A percentile compares a stretch with the other conserved stretches of the same genome.
These are phyloP conservation scores for Clinocottus analis DNA, from an alignment of 2,113 vertebrate species.

Conservation along the genomic window DNA sequence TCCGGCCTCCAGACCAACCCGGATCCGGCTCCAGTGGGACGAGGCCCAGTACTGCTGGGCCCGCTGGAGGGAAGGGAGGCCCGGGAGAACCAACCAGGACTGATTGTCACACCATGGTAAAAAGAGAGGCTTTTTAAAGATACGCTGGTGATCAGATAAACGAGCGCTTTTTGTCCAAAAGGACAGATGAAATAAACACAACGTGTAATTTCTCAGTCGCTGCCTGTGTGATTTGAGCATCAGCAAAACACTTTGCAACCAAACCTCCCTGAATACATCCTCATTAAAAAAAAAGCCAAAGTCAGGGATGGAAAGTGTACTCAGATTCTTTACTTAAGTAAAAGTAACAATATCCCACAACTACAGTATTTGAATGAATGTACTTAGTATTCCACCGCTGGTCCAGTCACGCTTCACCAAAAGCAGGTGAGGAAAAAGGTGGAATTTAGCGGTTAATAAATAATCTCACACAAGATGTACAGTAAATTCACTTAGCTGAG, in stretches of 20 bases:
- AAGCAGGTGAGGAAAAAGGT: no score
- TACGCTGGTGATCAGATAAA: no score
- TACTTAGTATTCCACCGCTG: no score
- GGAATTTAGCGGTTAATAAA: not conserved
- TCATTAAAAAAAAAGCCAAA: not conserved
- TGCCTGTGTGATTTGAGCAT: not conserved
- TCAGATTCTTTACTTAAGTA: not conserved
- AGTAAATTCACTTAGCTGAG: not conserved
- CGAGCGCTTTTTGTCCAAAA: no score
- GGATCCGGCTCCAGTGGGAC: no score
- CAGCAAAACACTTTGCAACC: not conserved
- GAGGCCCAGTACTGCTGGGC: not conserved
- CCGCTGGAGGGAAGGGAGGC: not conserved
- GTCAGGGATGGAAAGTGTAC: not conserved
- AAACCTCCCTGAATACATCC: not conserved
- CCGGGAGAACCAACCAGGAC: not conserved
- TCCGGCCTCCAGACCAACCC: no score
- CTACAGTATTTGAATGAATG: no score
- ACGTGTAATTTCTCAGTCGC: no score
- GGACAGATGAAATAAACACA: no score
- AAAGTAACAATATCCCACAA: not conserved
- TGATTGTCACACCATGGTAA: not conserved
- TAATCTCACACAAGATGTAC: not conserved
- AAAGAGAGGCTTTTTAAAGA: not conserved
- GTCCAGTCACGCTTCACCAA: no score